Evolutionary conservation across 2,797 vertebrate genomes (phyloP).

Genomic region (Poecilia velifera): DNA sequence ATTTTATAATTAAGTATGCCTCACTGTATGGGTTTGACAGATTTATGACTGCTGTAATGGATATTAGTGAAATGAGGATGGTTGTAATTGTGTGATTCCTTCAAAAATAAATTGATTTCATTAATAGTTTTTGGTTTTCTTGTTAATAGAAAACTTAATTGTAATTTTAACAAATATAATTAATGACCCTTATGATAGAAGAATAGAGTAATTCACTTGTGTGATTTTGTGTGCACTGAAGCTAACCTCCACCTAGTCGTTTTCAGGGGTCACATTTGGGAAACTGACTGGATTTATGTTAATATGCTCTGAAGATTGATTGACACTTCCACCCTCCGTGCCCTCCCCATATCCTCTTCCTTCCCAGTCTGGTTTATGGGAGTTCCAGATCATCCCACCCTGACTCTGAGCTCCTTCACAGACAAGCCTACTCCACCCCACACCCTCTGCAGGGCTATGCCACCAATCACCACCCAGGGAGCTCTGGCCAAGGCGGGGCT

Average conservation of each 20-base stretch:
- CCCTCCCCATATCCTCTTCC: conserved; percentile 18
- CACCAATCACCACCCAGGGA: conserved; percentile 95
- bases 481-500: conserved; percentile 86
- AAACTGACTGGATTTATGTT: conserved; percentile 45
- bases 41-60: conserved; percentile 37
- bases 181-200: conserved; percentile 1
- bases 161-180: conserved; percentile 5
- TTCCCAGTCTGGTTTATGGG: conserved; percentile 90
- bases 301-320: conserved; percentile 54
- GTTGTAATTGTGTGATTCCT: conserved; percentile 10
- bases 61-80: conserved; percentile 8
- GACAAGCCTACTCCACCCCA: conserved; percentile 93
- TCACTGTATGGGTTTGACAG: conserved; percentile 26
- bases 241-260: neutral
- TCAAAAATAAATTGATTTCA: neutral
- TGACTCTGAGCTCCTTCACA: conserved; percentile 93
- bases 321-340: conserved; percentile 36
- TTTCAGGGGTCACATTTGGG: conserved; percentile 43
- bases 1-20: conserved; percentile 45
- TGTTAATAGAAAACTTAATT: neutral
- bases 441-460: conserved; percentile 97
- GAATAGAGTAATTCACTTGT: conserved; percentile 4
- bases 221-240: conserved; percentile 3
- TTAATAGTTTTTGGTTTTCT: conserved; percentile 15
- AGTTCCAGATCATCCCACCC: conserved; percentile 94